Percentiles rank a stretch among this genome's conserved stretches.
Conservation (phyloP, 2,797 vertebrate species). For the Peromyscus eremicus region DNA sequence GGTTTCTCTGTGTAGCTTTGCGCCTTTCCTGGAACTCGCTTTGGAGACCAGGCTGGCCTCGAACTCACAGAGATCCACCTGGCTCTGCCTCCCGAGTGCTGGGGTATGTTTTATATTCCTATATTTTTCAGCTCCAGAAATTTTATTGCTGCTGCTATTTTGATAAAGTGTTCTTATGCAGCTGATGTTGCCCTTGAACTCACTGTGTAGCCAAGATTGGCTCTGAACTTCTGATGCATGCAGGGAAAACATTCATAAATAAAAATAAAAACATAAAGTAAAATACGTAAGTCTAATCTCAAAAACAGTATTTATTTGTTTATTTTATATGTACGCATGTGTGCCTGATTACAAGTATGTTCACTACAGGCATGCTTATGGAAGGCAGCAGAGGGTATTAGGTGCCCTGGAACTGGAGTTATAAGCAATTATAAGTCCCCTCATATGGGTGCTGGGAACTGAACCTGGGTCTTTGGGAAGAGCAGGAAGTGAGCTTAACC, state of each 20-base stretch:
- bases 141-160: background rate
- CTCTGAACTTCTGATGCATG: background rate
- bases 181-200: background rate
- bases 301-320: background rate
- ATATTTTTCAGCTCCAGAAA: background rate
- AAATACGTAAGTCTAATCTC: background rate
- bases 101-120: background rate
- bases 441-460: background rate
- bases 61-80: too few species aligned
- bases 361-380: background rate
- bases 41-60: too few species aligned
- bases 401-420: background rate
- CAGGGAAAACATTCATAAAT: background rate
- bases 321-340: background rate
- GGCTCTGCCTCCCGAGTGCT: too few species aligned
- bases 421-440: background rate
- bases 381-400: background rate
- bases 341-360: background rate
- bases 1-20: too few species aligned
- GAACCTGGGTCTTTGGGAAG: background rate
- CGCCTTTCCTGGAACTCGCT: too few species aligned
- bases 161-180: background rate
- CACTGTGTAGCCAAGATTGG: background rate
- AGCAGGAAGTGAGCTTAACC: background rate
- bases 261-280: background rate